These are phyloP conservation scores for Nomia melanderi DNA, from an alignment of 1,140 invertebrate species.

Conservation along the genomic window DNA sequence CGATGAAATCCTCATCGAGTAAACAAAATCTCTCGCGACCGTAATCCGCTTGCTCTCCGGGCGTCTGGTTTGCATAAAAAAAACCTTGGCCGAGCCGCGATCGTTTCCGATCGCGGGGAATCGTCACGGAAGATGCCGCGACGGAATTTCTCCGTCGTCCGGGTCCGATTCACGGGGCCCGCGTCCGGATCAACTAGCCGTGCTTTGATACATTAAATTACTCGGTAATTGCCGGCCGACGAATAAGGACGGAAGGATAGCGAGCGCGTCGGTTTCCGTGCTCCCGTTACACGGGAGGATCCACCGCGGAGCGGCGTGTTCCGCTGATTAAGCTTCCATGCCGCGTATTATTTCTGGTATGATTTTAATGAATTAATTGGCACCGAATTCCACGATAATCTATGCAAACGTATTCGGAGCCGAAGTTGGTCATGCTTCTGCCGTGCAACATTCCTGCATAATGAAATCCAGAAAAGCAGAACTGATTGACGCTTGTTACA, in stretches of 20 bases:
- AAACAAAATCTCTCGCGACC: too few relatives aligned
- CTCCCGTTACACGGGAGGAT: not conserved
- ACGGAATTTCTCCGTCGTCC: not conserved
- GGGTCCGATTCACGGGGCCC: too few relatives aligned
- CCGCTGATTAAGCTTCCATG: constrained; percentile 3
- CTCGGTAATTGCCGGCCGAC: not conserved
- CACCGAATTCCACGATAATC: constrained; percentile 34
- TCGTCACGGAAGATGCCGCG: not conserved
- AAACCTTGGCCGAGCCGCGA: not conserved
- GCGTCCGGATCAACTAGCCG: too few relatives aligned
- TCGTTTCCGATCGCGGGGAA: not conserved
- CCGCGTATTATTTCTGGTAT: constrained; percentile 4
- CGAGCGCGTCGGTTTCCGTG: not conserved
- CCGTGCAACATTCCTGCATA: constrained; percentile 36
- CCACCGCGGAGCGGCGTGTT: too few relatives aligned
- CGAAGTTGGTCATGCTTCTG: constrained; percentile 24
- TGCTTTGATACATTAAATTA: not conserved
- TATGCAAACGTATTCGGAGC: constrained; percentile 21
- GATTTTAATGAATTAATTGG: constrained; percentile 31
- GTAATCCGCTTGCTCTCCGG: not conserved
- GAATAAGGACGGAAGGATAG: not conserved
- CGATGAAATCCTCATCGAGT: too few relatives aligned
- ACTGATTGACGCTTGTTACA: constrained; percentile 23
- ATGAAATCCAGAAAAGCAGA: constrained; percentile 38
- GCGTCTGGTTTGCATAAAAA: constrained; percentile 16